These are phyloP conservation scores for Anagyrus pseudococci DNA, from an alignment of 2,888 invertebrate genomes.

Conservation along the genomic window DNA sequence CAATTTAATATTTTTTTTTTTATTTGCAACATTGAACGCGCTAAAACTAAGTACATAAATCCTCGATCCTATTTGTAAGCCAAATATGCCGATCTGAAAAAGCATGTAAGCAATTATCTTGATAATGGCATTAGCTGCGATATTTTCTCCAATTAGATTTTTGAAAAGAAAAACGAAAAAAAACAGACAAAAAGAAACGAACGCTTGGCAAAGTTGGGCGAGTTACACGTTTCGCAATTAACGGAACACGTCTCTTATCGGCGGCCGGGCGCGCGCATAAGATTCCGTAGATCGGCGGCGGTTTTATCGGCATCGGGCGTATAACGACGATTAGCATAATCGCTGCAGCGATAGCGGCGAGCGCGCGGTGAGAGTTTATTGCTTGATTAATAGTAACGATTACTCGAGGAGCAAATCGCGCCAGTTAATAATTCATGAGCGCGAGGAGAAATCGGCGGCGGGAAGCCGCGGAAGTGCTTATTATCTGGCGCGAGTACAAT, in stretches of 20 bases:
- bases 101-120: background rate
- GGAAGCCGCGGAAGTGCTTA: slow-evolving; percentile 31
- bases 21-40: too few species aligned
- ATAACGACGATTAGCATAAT: slow-evolving; percentile 27
- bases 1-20: too few species aligned
- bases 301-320: slow-evolving; percentile 9
- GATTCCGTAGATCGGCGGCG: slow-evolving; percentile 17
- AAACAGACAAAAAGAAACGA: background rate
- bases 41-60: too few species aligned
- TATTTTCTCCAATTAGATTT: slow-evolving; percentile 5
- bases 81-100: too few species aligned
- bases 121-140: background rate
- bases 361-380: slow-evolving; percentile 28
- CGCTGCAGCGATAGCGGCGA: slow-evolving; percentile 15
- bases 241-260: slow-evolving; percentile 19
- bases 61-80: too few species aligned
- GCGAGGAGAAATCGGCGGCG: slow-evolving; percentile 29
- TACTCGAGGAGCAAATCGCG: slow-evolving; percentile 26
- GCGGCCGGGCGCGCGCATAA: too few species aligned
- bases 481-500: slow-evolving; percentile 8
- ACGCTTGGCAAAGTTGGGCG: too few species aligned
- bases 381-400: slow-evolving; percentile 35
- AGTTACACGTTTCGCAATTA: background rate
- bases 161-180: background rate
- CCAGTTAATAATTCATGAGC: slow-evolving; percentile 30